phyloP scores from a whole-genome alignment of 2,797 vertebrate species.

The Sebastes vulpes region DNA sequence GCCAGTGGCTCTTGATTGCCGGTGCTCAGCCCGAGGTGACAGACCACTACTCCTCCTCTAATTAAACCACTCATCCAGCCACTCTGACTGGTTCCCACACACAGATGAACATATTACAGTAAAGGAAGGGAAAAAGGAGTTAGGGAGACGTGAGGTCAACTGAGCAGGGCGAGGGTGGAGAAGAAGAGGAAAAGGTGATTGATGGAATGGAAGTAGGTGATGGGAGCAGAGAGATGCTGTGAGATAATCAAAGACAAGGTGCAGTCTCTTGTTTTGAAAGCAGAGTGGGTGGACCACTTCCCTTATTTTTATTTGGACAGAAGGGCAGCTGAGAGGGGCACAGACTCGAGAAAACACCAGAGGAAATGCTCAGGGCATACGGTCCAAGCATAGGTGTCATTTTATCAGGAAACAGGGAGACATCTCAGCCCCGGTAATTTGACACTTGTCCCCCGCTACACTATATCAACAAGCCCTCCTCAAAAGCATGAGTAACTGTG shows the following conservation, averaged over 20 bases:
- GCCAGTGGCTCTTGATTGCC: constrained; percentile 59
- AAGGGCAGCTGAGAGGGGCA: constrained; percentile 1
- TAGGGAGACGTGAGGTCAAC: constrained; percentile 32
- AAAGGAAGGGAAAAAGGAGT: constrained; percentile 3
- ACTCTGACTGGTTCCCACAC: constrained; percentile 66
- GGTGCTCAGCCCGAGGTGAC: constrained; percentile 62
- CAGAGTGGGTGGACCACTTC: constrained; percentile 13
- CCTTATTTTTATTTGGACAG: constrained; percentile 45
- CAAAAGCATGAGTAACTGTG: background rate
- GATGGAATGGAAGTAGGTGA: constrained; percentile 14
- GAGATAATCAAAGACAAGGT: constrained; percentile 37
- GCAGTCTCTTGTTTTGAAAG: constrained; percentile 1
- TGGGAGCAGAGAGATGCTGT: constrained; percentile 9
- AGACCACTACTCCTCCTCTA: constrained; percentile 59
- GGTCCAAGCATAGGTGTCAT: background rate
- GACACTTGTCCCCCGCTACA: background rate
- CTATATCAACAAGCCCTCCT: background rate
- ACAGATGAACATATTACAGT: constrained; percentile 15
- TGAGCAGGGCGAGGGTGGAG: constrained; percentile 8
- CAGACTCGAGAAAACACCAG: background rate
- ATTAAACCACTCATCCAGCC: constrained; percentile 71
- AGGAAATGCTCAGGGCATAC: background rate
- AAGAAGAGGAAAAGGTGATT: constrained; percentile 15
- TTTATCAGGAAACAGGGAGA: constrained; percentile 5
- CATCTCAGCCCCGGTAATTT: background rate